These are phyloP conservation scores for Cyclura pinguis DNA, from an alignment of 2,797 vertebrate genomes.

Conservation along the genomic window DNA sequence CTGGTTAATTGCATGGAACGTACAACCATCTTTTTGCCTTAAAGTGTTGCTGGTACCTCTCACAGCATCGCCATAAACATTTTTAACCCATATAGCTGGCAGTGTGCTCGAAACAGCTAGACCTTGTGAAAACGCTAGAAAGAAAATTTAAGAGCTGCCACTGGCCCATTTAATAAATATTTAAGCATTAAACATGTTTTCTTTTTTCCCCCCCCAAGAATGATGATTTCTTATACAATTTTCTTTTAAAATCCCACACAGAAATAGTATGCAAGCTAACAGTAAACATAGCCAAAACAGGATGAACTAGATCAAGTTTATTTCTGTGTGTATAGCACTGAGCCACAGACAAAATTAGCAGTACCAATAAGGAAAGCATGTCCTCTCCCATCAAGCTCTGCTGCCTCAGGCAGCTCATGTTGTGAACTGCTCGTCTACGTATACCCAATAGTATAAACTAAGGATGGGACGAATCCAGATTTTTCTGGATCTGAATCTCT, in stretches of 20 bases:
- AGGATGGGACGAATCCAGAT: no score
- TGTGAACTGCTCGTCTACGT: no score
- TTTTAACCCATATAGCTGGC: background rate
- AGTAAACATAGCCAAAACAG: background rate
- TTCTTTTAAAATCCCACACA: background rate
- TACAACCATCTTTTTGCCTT: background rate
- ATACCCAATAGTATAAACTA: no score
- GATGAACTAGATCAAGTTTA: background rate
- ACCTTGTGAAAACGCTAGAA: background rate
- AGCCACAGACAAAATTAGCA: background rate
- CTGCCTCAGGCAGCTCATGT: no score
- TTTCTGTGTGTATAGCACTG: background rate
- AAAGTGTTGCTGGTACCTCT: background rate
- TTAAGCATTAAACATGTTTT: background rate
- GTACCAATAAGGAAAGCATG: no score
- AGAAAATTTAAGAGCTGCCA: background rate
- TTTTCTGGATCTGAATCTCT: no score
- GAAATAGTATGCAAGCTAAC: background rate
- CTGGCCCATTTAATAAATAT: background rate
- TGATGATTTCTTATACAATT: background rate
- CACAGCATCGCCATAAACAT: background rate
- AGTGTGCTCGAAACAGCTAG: background rate
- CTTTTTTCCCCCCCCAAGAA: background rate
- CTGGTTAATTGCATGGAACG: background rate
- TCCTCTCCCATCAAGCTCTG: no score